Evolutionary conservation across 2,797 vertebrate species (phyloP).

Genomic region (Pyrocephalus nanus): DNA sequence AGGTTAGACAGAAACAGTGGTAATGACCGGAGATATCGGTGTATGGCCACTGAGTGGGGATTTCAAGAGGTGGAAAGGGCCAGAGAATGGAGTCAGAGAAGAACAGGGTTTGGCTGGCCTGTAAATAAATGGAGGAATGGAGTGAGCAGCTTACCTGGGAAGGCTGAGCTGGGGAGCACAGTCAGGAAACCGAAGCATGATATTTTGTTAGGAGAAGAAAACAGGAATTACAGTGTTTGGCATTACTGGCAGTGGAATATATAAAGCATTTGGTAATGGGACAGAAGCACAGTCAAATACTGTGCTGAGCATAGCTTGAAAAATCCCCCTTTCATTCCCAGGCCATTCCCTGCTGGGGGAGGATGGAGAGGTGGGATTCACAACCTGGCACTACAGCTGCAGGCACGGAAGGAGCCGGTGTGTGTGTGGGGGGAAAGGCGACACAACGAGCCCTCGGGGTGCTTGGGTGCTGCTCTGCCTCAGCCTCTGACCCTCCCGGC

Average conservation of each 20-base stretch:
- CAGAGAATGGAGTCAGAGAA: not conserved
- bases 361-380: not conserved
- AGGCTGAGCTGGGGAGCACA: not conserved
- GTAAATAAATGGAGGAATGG: not conserved
- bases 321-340: not conserved
- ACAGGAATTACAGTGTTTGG: not conserved
- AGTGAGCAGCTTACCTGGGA: not conserved
- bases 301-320: not conserved
- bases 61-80: not conserved
- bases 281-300: not conserved
- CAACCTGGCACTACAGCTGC: not conserved
- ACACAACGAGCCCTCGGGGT: fast-evolving
- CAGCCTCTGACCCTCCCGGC: not conserved
- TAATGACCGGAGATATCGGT: not conserved
- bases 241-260: not conserved
- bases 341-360: not conserved
- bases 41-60: fast-evolving
- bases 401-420: not conserved
- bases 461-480: not conserved
- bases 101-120: not conserved
- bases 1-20: not conserved
- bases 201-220: not conserved
- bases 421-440: not conserved
- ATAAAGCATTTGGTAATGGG: not conserved
- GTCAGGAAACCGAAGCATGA: not conserved